Percentiles rank a stretch among this genome's conserved stretches.
phyloP scores from a whole-genome alignment of 1,140 invertebrate genomes.

The Lysiphlebus fabarum region DNA sequence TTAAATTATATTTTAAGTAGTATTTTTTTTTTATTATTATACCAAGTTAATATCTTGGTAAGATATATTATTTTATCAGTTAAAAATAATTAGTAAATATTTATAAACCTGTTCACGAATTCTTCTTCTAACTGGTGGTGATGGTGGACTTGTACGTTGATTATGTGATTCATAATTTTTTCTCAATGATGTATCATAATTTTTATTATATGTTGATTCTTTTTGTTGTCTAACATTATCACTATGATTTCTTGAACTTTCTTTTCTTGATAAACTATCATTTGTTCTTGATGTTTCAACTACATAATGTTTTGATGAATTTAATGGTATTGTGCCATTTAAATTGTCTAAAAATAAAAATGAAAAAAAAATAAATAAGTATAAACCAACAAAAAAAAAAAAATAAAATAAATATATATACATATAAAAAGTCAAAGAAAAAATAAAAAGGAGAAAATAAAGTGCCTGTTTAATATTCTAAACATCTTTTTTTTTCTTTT shows the following conservation, averaged over 20 bases:
- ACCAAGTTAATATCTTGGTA: no score
- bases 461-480: no score
- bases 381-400: no score
- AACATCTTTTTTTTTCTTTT: no score
- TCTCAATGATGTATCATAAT: constrained; percentile 34
- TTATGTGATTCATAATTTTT: constrained; percentile 40
- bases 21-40: no score
- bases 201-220: constrained; percentile 38
- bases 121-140: constrained; percentile 51
- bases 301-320: constrained; percentile 35
- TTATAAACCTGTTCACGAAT: constrained; percentile 31
- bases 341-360: no score
- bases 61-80: constrained; percentile 14
- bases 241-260: constrained; percentile 31
- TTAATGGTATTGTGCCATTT: neutral
- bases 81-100: neutral
- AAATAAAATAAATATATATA: no score
- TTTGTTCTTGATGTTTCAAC: constrained; percentile 33
- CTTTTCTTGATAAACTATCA: constrained; percentile 31
- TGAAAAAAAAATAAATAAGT: no score
- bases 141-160: constrained; percentile 51
- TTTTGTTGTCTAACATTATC: constrained; percentile 35
- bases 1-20: no score
- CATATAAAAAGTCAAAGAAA: no score
- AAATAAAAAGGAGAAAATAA: no score